phyloP scores from a whole-genome alignment of 2,113 vertebrate genomes.

The Tonatia bakeri region DNA sequence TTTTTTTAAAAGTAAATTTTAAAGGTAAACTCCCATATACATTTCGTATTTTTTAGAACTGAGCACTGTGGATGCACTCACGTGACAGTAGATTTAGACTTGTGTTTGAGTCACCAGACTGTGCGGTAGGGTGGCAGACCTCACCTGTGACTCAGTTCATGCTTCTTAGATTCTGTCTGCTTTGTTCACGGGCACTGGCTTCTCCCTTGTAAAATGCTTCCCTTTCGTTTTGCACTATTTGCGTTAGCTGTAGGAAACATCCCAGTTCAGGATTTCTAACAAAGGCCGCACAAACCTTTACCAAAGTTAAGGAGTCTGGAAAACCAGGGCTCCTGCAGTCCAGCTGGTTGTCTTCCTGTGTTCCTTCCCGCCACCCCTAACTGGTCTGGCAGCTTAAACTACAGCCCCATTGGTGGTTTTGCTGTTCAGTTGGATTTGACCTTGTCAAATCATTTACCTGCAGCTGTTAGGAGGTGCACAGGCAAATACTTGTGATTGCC shows the following conservation, averaged over 20 bases:
- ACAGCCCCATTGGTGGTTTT: conserved; percentile 20
- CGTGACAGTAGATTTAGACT: not conserved
- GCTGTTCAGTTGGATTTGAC: conserved; percentile 44
- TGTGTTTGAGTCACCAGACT: not conserved
- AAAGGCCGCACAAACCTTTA: not conserved
- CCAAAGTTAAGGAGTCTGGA: not conserved
- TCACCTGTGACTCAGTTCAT: conserved; percentile 17
- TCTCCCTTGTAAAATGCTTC: not conserved
- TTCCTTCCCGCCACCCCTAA: not conserved
- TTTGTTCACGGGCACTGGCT: not conserved
- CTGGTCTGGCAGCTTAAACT: conserved; percentile 62
- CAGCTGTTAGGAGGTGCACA: not conserved
- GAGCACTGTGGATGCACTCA: not conserved
- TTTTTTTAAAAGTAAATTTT: conserved; percentile 2
- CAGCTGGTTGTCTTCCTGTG: not conserved
- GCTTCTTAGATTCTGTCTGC: not conserved
- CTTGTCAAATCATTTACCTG: conserved; percentile 69
- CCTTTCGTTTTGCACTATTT: not conserved
- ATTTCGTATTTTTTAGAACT: not conserved
- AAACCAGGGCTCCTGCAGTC: not conserved
- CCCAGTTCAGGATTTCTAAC: not conserved
- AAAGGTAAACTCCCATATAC: not conserved
- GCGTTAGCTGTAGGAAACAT: not conserved
- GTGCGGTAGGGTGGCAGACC: not conserved
- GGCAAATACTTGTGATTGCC: conserved; percentile 50